Evolutionary conservation across 2,888 invertebrate species (phyloP), one percentile per base, ranked within the genome.

Genomic region (Ischnura elegans): DNA sequence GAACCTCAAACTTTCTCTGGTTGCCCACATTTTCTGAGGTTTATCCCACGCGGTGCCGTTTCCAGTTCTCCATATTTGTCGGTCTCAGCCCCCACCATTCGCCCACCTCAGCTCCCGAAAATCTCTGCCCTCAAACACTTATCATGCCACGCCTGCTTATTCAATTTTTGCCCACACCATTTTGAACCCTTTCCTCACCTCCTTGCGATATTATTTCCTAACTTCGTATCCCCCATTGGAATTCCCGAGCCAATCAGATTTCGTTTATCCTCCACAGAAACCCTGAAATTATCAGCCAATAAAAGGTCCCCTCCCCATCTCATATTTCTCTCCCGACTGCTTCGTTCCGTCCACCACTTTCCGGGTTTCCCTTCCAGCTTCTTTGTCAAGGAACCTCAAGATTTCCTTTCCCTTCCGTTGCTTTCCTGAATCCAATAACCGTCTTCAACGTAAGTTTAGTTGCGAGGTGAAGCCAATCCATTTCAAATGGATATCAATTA

Each of bases 241-340:
- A 76, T 76, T 76, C 36, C 76, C 29, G 36, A 29, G 2, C 6
- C 10, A 13, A 36, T 36, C 76, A 36, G 76, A 76, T 36, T 16
- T 19, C 45, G 36, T 86, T 86, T 86, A 45, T 45, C 46, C 45
- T 36, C 29, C 36, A 5, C 86, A n/a, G 86, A 43, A 86, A 86
- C 29, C 86, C 86, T 25, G 46, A 86, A 86, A 86, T 86, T 86
- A 86, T 86, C 86, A 43, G 86, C 86, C 86, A 86, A 86, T 86
- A 45, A 86, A 86, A 45, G 86, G 86, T 86, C 43, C 86, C 46
- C 86, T 46, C 45, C 10, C 6, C 43, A 21, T 25, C 25, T 45
- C 85, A 43, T 85, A 43, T 21, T 42, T 85, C 43, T 36, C 42
- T 4, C 86, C 36, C 5, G 25, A 21, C 46, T 46, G 45, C 86